A percentile compares a stretch with the other conserved stretches of the same genome.
phyloP scores from a whole-genome alignment of 2,113 vertebrate genomes.

The Egretta garzetta region DNA sequence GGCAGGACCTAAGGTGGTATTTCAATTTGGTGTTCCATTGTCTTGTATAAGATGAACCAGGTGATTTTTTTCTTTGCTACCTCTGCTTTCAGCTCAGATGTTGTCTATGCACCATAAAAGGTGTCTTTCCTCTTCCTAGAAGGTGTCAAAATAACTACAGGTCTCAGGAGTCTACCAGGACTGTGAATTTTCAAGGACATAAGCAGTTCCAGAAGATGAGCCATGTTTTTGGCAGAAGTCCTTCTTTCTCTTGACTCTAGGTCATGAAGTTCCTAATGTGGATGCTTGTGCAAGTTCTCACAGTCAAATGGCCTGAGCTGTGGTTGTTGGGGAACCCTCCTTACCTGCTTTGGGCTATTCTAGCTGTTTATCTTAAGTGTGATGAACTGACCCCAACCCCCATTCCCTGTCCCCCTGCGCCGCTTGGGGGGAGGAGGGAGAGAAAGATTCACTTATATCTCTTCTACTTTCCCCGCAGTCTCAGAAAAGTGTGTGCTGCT shows the following conservation, averaged over 20 bases:
- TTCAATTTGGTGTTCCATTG: background rate
- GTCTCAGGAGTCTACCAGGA: background rate
- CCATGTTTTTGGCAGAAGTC: background rate
- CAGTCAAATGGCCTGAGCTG: accelerated
- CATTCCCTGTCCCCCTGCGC: background rate
- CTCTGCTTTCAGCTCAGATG: background rate
- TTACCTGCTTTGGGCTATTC: background rate
- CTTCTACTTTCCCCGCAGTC: background rate
- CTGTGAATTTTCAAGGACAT: background rate
- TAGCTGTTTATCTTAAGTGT: background rate
- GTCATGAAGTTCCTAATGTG: background rate
- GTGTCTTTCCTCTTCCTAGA: background rate
- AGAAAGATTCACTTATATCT: background rate
- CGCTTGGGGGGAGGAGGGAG: no score
- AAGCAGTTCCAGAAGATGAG: background rate
- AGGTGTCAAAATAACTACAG: background rate
- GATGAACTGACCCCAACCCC: background rate
- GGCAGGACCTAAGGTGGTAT: background rate
- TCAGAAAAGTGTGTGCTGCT: background rate
- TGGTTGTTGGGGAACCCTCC: accelerated
- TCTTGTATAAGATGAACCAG: background rate
- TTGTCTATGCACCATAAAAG: background rate
- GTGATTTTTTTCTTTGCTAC: accelerated
- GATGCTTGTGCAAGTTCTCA: background rate
- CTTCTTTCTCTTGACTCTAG: background rate